A percentile compares a stretch with the other conserved stretches of the same genome.
Conservation (phyloP, 1,140 invertebrate species). For the Orius insidiosus region DNA sequence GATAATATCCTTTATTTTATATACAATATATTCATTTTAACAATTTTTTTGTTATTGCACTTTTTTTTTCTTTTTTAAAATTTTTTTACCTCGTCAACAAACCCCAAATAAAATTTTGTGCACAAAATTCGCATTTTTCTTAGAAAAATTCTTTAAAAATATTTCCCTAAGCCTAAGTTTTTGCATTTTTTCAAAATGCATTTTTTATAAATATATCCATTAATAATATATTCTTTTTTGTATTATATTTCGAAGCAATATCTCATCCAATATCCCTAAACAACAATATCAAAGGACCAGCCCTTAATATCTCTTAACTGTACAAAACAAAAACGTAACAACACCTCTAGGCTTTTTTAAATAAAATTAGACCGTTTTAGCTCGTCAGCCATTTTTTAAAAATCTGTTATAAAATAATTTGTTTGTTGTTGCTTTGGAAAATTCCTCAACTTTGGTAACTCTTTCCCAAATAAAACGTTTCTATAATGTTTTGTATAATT, state of each 20-base stretch:
- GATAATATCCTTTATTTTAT: conserved; percentile 14
- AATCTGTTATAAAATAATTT: not conserved
- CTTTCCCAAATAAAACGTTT: too few relatives aligned
- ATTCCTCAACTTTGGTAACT: too few relatives aligned
- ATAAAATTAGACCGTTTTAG: not conserved
- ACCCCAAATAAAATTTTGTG: conserved; percentile 10
- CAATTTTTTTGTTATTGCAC: conserved; percentile 17
- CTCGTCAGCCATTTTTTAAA: not conserved
- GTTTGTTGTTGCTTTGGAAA: too few relatives aligned
- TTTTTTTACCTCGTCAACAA: conserved; percentile 16
- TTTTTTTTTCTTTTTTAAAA: too few relatives aligned
- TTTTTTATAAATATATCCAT: not conserved
- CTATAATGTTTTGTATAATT: too few relatives aligned
- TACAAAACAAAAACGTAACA: too few relatives aligned
- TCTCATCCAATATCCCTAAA: too few relatives aligned
- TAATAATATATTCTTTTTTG: conserved; percentile 6
- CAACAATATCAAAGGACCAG: too few relatives aligned
- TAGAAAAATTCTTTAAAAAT: conserved; percentile 19
- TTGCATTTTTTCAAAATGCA: not conserved
- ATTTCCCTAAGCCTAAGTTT: conserved; percentile 13
- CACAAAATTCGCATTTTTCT: conserved; percentile 11
- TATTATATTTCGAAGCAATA: not conserved
- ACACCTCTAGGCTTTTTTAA: conserved; percentile 2
- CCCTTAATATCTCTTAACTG: too few relatives aligned
- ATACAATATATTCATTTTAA: conserved; percentile 16